Percentiles rank a stretch among this genome's conserved stretches.
Evolutionary conservation across 2,888 invertebrate species (phyloP).

Genomic region (Caprella mutica): DNA sequence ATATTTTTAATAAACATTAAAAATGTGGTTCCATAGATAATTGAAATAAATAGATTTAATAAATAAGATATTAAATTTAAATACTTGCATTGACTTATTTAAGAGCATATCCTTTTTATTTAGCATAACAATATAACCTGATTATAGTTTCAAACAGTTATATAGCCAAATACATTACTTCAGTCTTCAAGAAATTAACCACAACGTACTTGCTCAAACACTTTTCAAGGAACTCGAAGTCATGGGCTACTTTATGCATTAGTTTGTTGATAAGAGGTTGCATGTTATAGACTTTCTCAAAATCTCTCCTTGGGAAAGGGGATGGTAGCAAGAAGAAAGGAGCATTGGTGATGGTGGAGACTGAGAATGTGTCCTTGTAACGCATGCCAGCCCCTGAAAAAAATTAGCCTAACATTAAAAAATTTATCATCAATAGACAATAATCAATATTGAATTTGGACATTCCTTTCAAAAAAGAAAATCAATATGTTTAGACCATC

Average conservation of each 20-base stretch:
- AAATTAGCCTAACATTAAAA: no score
- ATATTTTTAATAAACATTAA: no score
- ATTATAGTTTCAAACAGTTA: not conserved
- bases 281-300: slow-evolving; percentile 58
- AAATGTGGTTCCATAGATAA: no score
- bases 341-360: slow-evolving; percentile 60
- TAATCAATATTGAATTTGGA: no score
- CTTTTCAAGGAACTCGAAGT: slow-evolving; percentile 59
- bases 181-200: not conserved
- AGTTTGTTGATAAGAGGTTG: slow-evolving; percentile 67
- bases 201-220: slow-evolving; percentile 51
- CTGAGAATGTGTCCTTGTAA: slow-evolving; percentile 54
- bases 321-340: slow-evolving; percentile 69
- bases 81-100: no score
- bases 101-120: not conserved
- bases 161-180: not conserved
- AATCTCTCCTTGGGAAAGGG: slow-evolving; percentile 62
- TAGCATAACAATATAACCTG: not conserved
- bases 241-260: slow-evolving; percentile 74
- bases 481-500: no score
- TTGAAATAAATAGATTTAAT: no score
- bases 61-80: no score
- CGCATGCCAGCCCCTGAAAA: slow-evolving; percentile 58
- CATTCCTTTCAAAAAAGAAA: no score
- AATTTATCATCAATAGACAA: no score